Percentiles rank a stretch among this genome's conserved stretches.
Evolutionary conservation across 2,888 invertebrate species (phyloP).

Genomic region (Vandiemenella viatica): DNA sequence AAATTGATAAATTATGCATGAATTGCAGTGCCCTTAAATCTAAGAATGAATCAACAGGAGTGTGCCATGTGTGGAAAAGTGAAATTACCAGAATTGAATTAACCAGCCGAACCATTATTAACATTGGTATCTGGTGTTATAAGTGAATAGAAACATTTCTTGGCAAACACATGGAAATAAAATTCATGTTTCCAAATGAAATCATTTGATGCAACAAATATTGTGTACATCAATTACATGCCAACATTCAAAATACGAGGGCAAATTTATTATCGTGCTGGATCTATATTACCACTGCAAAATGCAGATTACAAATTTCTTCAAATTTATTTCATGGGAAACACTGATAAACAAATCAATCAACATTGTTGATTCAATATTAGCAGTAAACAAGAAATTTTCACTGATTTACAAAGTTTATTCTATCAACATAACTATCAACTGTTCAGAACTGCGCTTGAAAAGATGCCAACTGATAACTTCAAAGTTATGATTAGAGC

Average conservation of each 20-base stretch:
- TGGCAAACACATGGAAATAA: neutral
- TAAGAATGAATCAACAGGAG: neutral
- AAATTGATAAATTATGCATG: neutral
- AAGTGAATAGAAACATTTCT: neutral
- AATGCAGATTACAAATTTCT: slow-evolving; percentile 16
- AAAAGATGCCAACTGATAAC: neutral
- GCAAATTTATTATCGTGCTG: slow-evolving; percentile 18
- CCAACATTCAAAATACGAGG: slow-evolving; percentile 11
- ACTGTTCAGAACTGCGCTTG: neutral
- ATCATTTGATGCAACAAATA: neutral
- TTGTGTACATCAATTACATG: slow-evolving; percentile 6
- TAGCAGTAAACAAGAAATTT: neutral
- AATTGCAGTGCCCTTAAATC: neutral
- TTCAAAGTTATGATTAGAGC: neutral
- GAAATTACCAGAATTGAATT: neutral
- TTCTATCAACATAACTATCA: neutral
- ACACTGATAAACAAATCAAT: slow-evolving; percentile 15
- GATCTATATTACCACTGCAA: slow-evolving; percentile 15
- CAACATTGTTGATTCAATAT: slow-evolving; percentile 1
- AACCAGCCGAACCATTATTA: neutral
- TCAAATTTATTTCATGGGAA: slow-evolving; percentile 18
- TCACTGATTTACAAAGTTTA: neutral
- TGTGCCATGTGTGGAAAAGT: neutral
- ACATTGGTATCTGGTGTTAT: neutral
- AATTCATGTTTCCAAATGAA: neutral